These are phyloP conservation scores for Samia ricini DNA, from an alignment of 1,140 invertebrate genomes.

Conservation along the genomic window DNA sequence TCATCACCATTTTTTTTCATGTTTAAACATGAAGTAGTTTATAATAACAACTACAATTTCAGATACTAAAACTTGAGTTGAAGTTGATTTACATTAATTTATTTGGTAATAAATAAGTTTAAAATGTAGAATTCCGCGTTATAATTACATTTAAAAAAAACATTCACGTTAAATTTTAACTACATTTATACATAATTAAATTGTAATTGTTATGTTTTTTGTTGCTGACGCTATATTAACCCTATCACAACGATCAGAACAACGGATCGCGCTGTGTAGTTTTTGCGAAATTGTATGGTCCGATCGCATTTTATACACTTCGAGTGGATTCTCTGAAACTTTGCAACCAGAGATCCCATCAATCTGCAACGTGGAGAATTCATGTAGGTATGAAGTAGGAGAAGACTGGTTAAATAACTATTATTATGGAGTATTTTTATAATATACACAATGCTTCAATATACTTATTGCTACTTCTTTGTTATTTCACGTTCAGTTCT, in stretches of 20 bases:
- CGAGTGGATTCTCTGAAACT: conserved; percentile 37
- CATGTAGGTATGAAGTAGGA: neutral
- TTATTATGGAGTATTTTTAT: neutral
- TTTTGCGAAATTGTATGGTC: conserved; percentile 73
- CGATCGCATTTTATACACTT: conserved; percentile 58
- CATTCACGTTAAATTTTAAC: too few relatives aligned
- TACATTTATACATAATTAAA: too few relatives aligned
- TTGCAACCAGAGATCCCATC: conserved; percentile 7
- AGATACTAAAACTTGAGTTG: too few relatives aligned
- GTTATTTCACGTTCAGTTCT: too few relatives aligned
- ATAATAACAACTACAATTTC: neutral
- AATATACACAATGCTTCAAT: neutral
- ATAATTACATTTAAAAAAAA: too few relatives aligned
- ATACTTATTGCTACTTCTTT: neutral
- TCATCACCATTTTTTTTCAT: neutral
- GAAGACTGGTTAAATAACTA: neutral
- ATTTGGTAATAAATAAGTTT: too few relatives aligned
- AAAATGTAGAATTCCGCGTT: too few relatives aligned
- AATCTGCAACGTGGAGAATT: neutral
- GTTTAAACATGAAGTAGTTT: neutral
- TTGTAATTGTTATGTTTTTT: too few relatives aligned
- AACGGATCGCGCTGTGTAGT: conserved; percentile 74
- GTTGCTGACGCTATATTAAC: conserved; percentile 41
- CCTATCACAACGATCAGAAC: conserved; percentile 67
- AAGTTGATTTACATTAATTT: too few relatives aligned